phyloP scores from a whole-genome alignment of 2,113 vertebrate species.

The Oncorhynchus gorbuscha region DNA sequence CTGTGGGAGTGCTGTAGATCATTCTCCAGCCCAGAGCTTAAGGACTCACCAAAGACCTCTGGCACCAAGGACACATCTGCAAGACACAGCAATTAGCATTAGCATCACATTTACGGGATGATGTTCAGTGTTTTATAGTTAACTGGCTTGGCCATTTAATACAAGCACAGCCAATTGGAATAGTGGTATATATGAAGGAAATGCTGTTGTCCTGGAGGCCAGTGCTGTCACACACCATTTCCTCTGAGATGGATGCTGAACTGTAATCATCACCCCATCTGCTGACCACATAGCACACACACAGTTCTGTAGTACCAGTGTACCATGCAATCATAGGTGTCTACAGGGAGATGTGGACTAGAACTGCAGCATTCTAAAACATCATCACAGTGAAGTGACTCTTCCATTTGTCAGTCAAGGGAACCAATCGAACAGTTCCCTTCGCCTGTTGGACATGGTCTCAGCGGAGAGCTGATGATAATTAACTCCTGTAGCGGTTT shows the following conservation, averaged over 20 bases:
- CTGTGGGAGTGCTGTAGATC: conserved; percentile 32
- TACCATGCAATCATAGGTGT: conserved; percentile 12
- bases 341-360: conserved; percentile 7
- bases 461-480: no score
- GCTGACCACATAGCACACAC: background rate
- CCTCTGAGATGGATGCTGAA: background rate
- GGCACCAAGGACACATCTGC: conserved; percentile 69
- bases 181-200: no score
- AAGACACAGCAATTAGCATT: background rate
- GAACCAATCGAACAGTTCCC: conserved; percentile 13
- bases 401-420: conserved; percentile 11
- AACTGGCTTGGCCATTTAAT: no score
- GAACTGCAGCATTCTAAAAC: no score
- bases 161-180: background rate
- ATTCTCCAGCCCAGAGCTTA: conserved; percentile 47
- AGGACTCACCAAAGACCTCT: conserved; percentile 34
- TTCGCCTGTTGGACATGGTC: background rate
- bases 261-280: no score
- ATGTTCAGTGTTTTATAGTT: no score
- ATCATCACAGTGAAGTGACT: no score
- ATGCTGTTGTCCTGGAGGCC: background rate
- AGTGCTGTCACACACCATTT: background rate
- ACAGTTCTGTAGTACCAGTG: conserved; percentile 9
- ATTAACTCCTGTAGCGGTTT: background rate
- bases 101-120: no score